Conservation (phyloP, 2,888 invertebrate genomes). For the Sphaeridia pumilis region DNA sequence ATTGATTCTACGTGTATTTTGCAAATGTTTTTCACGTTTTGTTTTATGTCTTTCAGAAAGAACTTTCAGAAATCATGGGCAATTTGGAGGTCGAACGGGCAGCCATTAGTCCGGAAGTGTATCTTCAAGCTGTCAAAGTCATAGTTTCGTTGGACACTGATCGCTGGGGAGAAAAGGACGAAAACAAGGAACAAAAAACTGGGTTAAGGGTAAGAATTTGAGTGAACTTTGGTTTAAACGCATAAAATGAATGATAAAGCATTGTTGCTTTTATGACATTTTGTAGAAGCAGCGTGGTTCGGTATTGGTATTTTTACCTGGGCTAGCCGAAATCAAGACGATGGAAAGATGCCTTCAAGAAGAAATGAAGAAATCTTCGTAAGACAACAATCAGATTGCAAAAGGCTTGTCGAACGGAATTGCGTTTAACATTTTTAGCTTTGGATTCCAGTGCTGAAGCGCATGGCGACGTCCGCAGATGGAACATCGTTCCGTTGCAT, state of each 20-base stretch:
- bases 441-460: conserved; percentile 1
- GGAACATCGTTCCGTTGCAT: conserved; percentile 46
- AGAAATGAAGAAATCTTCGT: conserved; percentile 9
- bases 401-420: not conserved
- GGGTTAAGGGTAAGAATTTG: conserved; percentile 1
- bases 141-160: conserved; percentile 22
- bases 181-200: conserved; percentile 13
- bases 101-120: conserved; percentile 23
- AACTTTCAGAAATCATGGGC: conserved; percentile 15
- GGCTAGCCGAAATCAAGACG: conserved; percentile 52
- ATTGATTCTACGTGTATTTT: not conserved
- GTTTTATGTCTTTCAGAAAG: conserved; percentile 10
- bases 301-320: conserved; percentile 81
- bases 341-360: conserved; percentile 16
- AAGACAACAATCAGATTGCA: not conserved
- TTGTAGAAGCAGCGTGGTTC: conserved; percentile 44
- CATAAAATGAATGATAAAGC: too few species aligned
- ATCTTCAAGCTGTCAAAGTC: conserved; percentile 20
- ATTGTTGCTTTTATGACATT: not conserved
- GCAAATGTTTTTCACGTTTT: too few species aligned
- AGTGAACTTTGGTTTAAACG: not conserved
- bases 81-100: conserved; percentile 21
- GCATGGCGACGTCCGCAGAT: conserved; percentile 22
- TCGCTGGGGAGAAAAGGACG: conserved; percentile 9
- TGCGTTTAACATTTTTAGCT: not conserved